Evolutionary conservation across 2,113 vertebrate genomes (phyloP), one percentile per base, ranked within the genome.

Genomic region (Eudyptes chrysolophus): DNA sequence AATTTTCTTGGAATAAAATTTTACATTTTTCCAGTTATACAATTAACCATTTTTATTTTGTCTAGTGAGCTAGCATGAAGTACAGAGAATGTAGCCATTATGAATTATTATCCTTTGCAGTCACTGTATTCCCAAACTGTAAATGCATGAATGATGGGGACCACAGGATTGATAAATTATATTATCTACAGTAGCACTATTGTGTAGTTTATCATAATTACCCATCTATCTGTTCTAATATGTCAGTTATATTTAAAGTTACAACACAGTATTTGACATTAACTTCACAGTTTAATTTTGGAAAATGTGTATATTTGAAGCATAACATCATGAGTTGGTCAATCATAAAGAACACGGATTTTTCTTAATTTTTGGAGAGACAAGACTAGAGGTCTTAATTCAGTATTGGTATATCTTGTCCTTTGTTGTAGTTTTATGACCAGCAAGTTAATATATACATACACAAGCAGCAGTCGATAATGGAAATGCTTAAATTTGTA

Each of bases 1-100:
- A 99, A 98, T 99, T 99, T 99, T 99, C 95, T 99, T 99, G 98
- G 99, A 99, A 99, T 99, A 99, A 99, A 99, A 99, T 99, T 99
- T 99, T 99, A 98, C 98, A 99, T 99, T 99, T 98, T 99, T 99
- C 98, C 98, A 99, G 98, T 98, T 98, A 97, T 98, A 98, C 97
- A 98, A 97, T 97, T 97, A 98, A 97, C 92, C 95, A 97, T 98
- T 98, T 98, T 98, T 98, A 86, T 98, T 97, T 98, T 97, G 97
- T 98, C 92, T 98, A 96, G 98, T 98, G 98, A 97, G 94, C 92
- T 98, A 98, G 97, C 98, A 98, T 98, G 97, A 98, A 96, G 70
- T 96, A 97, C 97, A 91, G 97, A 97, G 92, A 97, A 90, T 96
- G 90, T 96, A 98, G 92, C 90, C 96, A 95, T 97, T 97, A 93